Evolutionary conservation across 1,140 invertebrate genomes (phyloP).

Genomic region (Oreohelix idahoensis): DNA sequence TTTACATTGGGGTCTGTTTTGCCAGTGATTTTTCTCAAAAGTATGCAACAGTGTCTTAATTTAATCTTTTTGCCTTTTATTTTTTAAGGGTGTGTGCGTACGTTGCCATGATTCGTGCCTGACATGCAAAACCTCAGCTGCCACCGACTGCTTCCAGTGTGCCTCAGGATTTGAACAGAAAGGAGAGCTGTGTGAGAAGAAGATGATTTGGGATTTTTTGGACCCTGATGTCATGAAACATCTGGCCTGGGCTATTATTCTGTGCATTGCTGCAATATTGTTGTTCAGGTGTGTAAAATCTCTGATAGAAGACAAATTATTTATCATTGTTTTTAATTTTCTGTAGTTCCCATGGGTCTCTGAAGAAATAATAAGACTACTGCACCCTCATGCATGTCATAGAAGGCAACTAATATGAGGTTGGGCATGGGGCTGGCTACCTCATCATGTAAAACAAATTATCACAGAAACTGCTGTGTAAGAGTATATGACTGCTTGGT

Average conservation of each 20-base stretch:
- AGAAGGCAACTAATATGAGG: too few relatives aligned
- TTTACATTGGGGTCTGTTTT: too few relatives aligned
- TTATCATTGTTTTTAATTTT: too few relatives aligned
- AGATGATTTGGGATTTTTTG: slow-evolving; percentile 63
- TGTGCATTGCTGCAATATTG: slow-evolving; percentile 63
- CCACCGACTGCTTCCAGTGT: slow-evolving; percentile 64
- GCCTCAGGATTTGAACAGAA: slow-evolving; percentile 57
- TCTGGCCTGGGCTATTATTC: slow-evolving; percentile 66
- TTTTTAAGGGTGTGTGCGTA: slow-evolving; percentile 57
- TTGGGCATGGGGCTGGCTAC: too few relatives aligned
- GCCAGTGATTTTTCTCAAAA: too few relatives aligned
- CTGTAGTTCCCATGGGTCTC: too few relatives aligned
- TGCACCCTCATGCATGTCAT: too few relatives aligned
- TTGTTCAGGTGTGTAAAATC: slow-evolving; percentile 49
- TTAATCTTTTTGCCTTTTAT: not conserved
- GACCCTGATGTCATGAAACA: slow-evolving; percentile 64
- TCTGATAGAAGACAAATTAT: not conserved
- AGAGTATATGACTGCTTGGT: too few relatives aligned
- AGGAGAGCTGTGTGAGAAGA: slow-evolving; percentile 57
- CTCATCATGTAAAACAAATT: too few relatives aligned
- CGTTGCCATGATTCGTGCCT: slow-evolving; percentile 63
- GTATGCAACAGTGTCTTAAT: too few relatives aligned
- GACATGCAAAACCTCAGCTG: slow-evolving; percentile 60
- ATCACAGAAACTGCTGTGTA: too few relatives aligned
- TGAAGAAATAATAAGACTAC: too few relatives aligned